Evolutionary conservation across 2,113 vertebrate genomes (phyloP), one percentile per base, ranked within the genome.

Genomic region (Chaetodon trifascialis): DNA sequence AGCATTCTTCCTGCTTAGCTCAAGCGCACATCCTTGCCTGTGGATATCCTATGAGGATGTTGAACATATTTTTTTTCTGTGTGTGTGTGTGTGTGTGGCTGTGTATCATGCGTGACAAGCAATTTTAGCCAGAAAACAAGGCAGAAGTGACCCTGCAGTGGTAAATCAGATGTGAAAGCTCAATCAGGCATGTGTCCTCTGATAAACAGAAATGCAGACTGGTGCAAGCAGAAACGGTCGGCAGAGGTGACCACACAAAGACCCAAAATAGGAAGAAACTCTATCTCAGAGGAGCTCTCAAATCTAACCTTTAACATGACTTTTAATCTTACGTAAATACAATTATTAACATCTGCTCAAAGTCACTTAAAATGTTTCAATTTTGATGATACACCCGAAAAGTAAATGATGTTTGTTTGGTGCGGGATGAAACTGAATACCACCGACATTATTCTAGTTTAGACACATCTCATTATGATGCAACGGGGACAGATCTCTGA

Each of bases 1-100:
- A 94, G 75, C 88, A 66, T 59, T 85, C 83, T 89, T 89, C 86
- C 86, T 90, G 84, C 83, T 80, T 49, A 25, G 75, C 80, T 91
- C 82, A 84, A 69, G 86, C 76, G 83, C 77, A 79, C 72, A 84
- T 72, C 73, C 83, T 62, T 40, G 80, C 73, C 73, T 49, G 54
- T 72, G 65, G 70, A 78, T 69, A 73, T 89, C 84, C 76, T 83
- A 59, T 30, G 66, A 87, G 86, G 78, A 86, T 76, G 67, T 81
- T 62, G 72, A 40, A 62, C 63, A 63, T 73, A 21, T 69, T 52
- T 80, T 69, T 76, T 58, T n/a, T 44, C 2, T 63, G 15, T 77
- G 62, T 49, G 40, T 49, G 34, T 63, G 15, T 77, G 62, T 49
- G 40, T 49, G 34, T 63, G 12, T 81, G 71, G 52, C 42, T 78